Evolutionary conservation across 2,888 invertebrate genomes (phyloP).

Genomic region (Eremobia ochroleuca): DNA sequence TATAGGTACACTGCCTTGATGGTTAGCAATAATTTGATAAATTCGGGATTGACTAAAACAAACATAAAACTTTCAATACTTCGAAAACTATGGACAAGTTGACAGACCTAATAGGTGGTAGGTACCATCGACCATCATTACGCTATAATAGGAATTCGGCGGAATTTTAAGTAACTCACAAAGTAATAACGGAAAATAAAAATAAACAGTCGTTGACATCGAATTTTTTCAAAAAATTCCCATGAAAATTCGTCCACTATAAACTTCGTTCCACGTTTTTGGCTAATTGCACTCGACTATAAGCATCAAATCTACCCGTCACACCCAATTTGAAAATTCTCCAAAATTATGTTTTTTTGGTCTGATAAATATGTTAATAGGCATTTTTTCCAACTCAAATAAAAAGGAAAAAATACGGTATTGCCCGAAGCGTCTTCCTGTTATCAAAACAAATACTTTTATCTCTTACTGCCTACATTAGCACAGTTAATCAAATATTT

Average conservation of each 20-base stretch:
- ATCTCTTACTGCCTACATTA: conserved; percentile 29
- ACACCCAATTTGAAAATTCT: conserved; percentile 11
- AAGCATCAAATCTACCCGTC: not conserved
- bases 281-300: not conserved
- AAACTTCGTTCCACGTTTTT: not conserved
- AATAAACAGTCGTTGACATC: not conserved
- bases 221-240: not conserved
- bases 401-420: not conserved
- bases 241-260: not conserved
- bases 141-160: not conserved
- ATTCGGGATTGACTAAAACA: too few species aligned
- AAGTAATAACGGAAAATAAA: not conserved
- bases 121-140: too few species aligned
- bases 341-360: not conserved
- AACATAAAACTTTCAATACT: too few species aligned
- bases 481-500: conserved; percentile 49
- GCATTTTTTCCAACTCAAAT: conserved; percentile 17
- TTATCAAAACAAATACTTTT: conserved; percentile 53
- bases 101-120: too few species aligned
- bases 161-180: not conserved
- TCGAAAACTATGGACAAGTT: too few species aligned
- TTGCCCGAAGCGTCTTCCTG: conserved; percentile 2
- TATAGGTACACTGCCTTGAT: too few species aligned
- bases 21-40: too few species aligned
- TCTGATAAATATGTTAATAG: conserved; percentile 9